Conservation (phyloP, 2,113 vertebrate species). For the Emberiza fucata region DNA sequence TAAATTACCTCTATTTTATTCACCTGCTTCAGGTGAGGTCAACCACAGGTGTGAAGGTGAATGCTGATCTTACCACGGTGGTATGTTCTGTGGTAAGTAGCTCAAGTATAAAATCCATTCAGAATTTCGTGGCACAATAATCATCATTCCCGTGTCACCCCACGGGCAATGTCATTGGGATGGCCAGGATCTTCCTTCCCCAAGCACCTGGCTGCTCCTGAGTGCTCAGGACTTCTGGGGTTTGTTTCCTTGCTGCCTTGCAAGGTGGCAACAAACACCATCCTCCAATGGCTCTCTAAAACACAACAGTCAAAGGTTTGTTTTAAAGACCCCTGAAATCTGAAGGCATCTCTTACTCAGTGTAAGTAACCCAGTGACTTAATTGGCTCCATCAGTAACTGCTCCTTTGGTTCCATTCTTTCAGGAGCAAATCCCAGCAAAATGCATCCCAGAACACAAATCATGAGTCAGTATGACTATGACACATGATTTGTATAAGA, state of each 20-base stretch:
- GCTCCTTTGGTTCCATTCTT: not conserved
- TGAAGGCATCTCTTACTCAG: not conserved
- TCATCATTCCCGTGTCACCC: not conserved
- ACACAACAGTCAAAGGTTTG: not conserved
- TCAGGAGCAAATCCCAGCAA: not conserved
- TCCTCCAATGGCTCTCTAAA: not conserved
- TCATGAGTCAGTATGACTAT: not conserved
- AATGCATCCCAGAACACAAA: not conserved
- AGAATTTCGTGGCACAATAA: not conserved
- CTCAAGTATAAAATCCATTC: not conserved
- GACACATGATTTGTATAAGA: not conserved
- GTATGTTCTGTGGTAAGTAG: not conserved
- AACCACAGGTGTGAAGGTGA: not conserved
- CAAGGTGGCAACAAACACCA: not conserved
- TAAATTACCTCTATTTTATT: not conserved
- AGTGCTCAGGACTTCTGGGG: not conserved
- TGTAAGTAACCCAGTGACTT: not conserved
- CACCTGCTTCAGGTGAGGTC: not conserved
- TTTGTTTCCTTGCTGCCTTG: not conserved
- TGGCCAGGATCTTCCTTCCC: not conserved
- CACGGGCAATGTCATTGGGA: not conserved
- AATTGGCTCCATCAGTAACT: not conserved
- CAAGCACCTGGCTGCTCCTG: not conserved
- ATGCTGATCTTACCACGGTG: accelerated
- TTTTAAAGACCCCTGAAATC: not conserved